phyloP scores from a whole-genome alignment of 2,113 vertebrate species.

The Pollachius pollachius region DNA sequence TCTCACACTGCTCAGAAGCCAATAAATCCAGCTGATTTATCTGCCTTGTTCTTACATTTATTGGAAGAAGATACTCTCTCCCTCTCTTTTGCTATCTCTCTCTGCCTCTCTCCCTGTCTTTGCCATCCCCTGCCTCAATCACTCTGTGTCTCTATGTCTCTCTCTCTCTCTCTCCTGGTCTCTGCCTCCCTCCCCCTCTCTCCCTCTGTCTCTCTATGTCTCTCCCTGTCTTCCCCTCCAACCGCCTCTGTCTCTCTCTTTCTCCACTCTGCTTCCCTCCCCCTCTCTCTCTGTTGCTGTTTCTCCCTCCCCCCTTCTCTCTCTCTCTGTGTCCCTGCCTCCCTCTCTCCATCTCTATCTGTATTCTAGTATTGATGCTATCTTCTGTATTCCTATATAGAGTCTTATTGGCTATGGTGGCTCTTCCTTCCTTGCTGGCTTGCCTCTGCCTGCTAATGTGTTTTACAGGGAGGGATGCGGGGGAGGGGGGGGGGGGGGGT shows the following conservation, averaged over 20 bases:
- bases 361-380: slow-evolving; percentile 33
- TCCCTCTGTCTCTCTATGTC: neutral
- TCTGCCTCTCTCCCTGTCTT: too few relatives aligned
- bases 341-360: slow-evolving; percentile 4
- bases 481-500: neutral
- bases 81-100: neutral
- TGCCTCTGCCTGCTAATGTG: too few relatives aligned
- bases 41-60: slow-evolving; percentile 44
- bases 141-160: slow-evolving; percentile 1
- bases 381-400: slow-evolving; percentile 16
- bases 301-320: too few relatives aligned
- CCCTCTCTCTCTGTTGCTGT: too few relatives aligned
- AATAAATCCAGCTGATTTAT: slow-evolving; percentile 29
- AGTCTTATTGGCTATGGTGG: slow-evolving; percentile 11
- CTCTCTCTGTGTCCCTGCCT: too few relatives aligned
- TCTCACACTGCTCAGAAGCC: slow-evolving; percentile 26
- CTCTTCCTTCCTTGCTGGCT: neutral
- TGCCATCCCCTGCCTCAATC: too few relatives aligned
- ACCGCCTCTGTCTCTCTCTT: too few relatives aligned
- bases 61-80: slow-evolving; percentile 36
- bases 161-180: neutral
- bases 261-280: too few relatives aligned
- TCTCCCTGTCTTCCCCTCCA: too few relatives aligned
- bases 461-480: too few relatives aligned
- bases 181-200: slow-evolving; percentile 10